Evolutionary conservation across 2,888 invertebrate species (phyloP), one percentile per base, ranked within the genome.

Genomic region (Yponomeuta plumbellus): DNA sequence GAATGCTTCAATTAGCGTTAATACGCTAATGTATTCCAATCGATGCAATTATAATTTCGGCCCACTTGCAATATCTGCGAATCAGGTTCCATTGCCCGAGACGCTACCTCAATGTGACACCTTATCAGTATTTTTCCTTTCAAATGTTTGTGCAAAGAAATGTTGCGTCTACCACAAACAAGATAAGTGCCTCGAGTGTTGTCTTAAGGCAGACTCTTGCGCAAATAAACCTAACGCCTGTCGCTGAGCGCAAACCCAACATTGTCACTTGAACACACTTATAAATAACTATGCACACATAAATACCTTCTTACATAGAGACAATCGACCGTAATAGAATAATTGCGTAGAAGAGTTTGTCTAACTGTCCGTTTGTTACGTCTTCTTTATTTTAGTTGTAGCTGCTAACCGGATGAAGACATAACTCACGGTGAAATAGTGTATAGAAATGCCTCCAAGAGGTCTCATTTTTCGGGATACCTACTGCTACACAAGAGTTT

Each of bases 171-270:
- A 39, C 26, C n/a, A 20, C 52, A 64, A 64, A 64, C 64, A 64
- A 64, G 64, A 64, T 64, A 64, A 62, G 64, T 44, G 64, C 52
- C 21, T 64, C 52, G 11, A 39, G 62, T 20, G 39, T 34, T 26
- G 34, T 62, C 62, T 62, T 62, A 62, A 23, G 10, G 64, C 64
- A 64, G 64, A 62, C 64, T 64, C 64, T 64, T 64, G 44, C 64
- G 64, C 64, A 64, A 64, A 64, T 64, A 64, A 52, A 23, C 44
- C 23, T 52, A 21, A 64, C 20, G 52, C 44, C 52, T 64, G 17
- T 44, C 23, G 13, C 17, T 13, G 34, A 26, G 62, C 21, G 59
- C 23, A 21, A 59, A 59, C 44, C 17, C 44, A 17, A 52, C 44
- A 52, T 17, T 52, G 44, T 52, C 17, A 52, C 44, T 52, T 17